Evolutionary conservation across 2,113 vertebrate species (phyloP), one percentile per base, ranked within the genome.

Genomic region (Psittacus erithacus): DNA sequence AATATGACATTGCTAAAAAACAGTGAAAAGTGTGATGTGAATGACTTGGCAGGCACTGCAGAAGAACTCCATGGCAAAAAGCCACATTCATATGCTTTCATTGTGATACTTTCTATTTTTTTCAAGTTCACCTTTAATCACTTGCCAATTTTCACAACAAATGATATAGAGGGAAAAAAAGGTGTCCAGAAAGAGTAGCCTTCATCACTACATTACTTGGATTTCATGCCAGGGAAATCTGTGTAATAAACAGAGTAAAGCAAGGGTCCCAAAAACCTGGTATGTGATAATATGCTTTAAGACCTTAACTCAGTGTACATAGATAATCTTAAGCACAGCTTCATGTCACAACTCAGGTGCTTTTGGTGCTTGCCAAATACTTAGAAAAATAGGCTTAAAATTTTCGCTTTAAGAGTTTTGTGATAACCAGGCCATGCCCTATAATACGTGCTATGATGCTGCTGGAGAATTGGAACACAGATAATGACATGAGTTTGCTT

Each of bases 381-480:
- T 78, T 85, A 87, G 68, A 69, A 88, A 91, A 93, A 20, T 29
- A 70, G 35, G 31, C 85, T 81, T 94, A 91, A 82, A 39, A 12
- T 87, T 87, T 92, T 83, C 47, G 47, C 44, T 76, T 93, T 33
- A 52, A 52, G 78, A 87, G 27, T 88, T 91, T 91, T 93, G 65
- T 94, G 78, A 91, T 82, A 83, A 62, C 27, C 41, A 69, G n/a
- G 53, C 77, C 43, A 15, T 86, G 53, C 52, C 68, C 67, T 82
- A 24, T 78, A 64, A 31, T 33, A 4, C 31, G 31, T 53, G 43
- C 50, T 74, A 17, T 27, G 15, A 81, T 65, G 18, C 52, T 86
- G 35, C 49, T 76, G 44, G 39, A 85, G 18, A 39, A 71, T 24
- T 59, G 35, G 50, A 79, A 60, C n/a, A 65, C 82, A 90, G 83